Conservation (phyloP, 2,797 vertebrate genomes). For the Spinibarbus caldwelli region DNA sequence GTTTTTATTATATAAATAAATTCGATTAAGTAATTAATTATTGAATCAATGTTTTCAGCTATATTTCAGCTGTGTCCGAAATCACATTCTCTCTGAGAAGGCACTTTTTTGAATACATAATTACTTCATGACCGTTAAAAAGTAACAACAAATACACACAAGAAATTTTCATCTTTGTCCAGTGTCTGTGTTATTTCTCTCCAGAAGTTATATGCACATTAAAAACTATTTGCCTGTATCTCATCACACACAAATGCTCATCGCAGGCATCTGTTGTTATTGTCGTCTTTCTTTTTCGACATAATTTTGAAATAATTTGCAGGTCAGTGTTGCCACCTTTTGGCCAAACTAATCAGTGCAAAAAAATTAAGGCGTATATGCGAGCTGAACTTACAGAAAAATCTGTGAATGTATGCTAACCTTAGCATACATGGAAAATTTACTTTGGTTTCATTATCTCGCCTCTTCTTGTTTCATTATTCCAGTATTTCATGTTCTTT, state of each 20-base stretch:
- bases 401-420: too few species aligned
- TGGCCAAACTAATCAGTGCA: not conserved
- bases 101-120: not conserved
- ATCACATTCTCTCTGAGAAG: too few species aligned
- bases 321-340: not conserved
- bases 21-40: not conserved
- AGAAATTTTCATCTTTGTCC: not conserved
- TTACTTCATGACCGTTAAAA: not conserved
- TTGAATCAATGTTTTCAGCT: not conserved
- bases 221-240: not conserved
- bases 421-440: too few species aligned
- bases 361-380: too few species aligned
- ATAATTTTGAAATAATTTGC: not conserved
- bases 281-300: not conserved
- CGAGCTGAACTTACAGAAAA: too few species aligned
- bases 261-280: not conserved
- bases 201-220: not conserved
- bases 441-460: too few species aligned
- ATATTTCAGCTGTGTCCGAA: not conserved
- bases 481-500: too few species aligned
- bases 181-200: not conserved
- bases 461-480: too few species aligned
- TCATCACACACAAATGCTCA: not conserved
- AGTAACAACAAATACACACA: not conserved
- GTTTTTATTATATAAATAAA: not conserved